A percentile compares a stretch with the other conserved stretches of the same genome.
Evolutionary conservation across 2,797 vertebrate species (phyloP).

Genomic region (Macropodus opercularis): DNA sequence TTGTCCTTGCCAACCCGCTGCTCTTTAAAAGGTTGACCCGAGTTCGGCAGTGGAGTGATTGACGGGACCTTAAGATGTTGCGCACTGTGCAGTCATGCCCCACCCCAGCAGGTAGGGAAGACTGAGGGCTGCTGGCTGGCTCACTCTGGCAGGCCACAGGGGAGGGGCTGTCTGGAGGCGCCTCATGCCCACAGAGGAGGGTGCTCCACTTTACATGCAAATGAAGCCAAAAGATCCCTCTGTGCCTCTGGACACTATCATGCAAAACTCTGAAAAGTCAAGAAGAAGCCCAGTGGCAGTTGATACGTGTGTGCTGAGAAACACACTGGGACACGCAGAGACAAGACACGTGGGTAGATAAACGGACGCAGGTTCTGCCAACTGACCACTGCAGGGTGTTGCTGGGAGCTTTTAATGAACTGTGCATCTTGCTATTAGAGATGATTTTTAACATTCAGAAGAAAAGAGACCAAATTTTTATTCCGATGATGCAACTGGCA

Average conservation of each 20-base stretch:
- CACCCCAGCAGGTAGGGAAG: conserved; percentile 74
- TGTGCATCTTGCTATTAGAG: conserved; percentile 3
- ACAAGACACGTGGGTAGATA: conserved; percentile 17
- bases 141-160: conserved; percentile 64
- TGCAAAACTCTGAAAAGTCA: conserved; percentile 66
- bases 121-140: conserved; percentile 71
- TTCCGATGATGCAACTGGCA: conserved; percentile 18
- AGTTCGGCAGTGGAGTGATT: conserved; percentile 66
- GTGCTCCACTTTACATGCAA: conserved; percentile 81
- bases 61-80: conserved; percentile 79
- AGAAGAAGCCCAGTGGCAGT: conserved; percentile 43
- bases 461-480: conserved; percentile 27
- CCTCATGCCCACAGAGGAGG: conserved; percentile 67
- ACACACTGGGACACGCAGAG: conserved; percentile 12
- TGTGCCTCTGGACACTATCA: conserved; percentile 69
- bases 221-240: conserved; percentile 76
- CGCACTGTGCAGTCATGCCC: conserved; percentile 70
- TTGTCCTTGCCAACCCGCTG: conserved; percentile 77
- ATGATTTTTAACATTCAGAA: conserved; percentile 1
- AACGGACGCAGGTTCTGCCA: conserved; percentile 20
- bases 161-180: conserved; percentile 75
- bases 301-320: conserved; percentile 32
- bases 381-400: conserved; percentile 31
- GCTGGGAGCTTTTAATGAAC: conserved; percentile 27
- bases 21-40: conserved; percentile 72